A percentile compares a stretch with the other conserved stretches of the same genome.
Evolutionary conservation across 2,888 invertebrate genomes (phyloP).

Genomic region (Drosophila gaucha): DNA sequence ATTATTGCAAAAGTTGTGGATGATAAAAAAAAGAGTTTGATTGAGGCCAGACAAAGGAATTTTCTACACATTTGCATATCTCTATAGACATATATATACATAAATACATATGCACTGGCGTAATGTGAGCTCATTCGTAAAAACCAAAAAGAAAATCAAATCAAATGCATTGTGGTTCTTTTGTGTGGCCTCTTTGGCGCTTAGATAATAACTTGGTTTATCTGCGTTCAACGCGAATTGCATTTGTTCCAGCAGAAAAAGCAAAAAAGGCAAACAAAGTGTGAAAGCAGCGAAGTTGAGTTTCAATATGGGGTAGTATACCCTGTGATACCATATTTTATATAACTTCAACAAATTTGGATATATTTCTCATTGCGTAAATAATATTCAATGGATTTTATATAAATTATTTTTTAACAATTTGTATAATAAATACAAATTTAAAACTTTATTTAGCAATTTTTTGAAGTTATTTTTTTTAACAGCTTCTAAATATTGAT

Average conservation of each 20-base stretch:
- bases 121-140: slow-evolving; percentile 21
- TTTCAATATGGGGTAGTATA: no score
- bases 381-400: no score
- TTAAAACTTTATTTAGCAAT: no score
- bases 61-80: neutral
- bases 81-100: neutral
- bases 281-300: neutral
- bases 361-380: no score
- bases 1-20: slow-evolving; percentile 19
- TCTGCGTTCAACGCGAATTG: slow-evolving; percentile 5
- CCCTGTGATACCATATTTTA: no score
- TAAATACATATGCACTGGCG: neutral
- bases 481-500: no score
- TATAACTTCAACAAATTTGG: no score
- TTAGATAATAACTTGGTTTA: slow-evolving; percentile 1
- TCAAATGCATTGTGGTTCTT: slow-evolving; percentile 41
- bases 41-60: slow-evolving; percentile 10
- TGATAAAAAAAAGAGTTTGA: slow-evolving; percentile 10
- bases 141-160: slow-evolving; percentile 36
- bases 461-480: no score
- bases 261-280: neutral
- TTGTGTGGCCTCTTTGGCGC: slow-evolving; percentile 34
- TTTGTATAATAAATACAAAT: no score
- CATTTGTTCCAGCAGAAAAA: slow-evolving; percentile 23
- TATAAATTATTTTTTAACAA: no score